These are phyloP conservation scores for Pollimyrus isidori DNA, from an alignment of 2,113 vertebrate species.

Conservation along the genomic window DNA sequence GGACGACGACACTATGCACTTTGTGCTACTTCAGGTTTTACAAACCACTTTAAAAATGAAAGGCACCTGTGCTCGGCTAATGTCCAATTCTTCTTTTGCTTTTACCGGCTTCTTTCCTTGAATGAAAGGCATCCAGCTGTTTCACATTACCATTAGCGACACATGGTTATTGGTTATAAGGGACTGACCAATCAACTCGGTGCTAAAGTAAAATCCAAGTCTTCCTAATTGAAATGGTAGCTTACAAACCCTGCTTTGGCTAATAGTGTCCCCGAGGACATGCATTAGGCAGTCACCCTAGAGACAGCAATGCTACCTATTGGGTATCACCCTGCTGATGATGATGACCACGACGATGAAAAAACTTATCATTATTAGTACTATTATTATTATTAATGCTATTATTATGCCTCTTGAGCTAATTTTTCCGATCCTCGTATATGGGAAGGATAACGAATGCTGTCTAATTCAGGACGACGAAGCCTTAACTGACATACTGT, in stretches of 20 bases:
- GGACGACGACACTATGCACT: not conserved
- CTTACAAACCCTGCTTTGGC: not conserved
- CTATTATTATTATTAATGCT: constrained; percentile 39
- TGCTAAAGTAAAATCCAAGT: not conserved
- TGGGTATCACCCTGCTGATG: not conserved
- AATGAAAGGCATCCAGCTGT: not conserved
- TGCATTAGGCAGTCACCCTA: not conserved
- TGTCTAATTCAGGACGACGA: constrained; percentile 68
- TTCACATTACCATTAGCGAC: not conserved
- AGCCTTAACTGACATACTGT: constrained; percentile 76
- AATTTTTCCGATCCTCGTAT: constrained; percentile 62
- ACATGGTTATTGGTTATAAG: not conserved
- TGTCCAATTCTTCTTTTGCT: not conserved
- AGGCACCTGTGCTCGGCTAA: not conserved
- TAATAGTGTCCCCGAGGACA: not conserved
- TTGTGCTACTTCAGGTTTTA: not conserved
- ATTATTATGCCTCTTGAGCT: constrained; percentile 61
- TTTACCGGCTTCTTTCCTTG: not conserved
- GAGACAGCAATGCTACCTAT: not conserved
- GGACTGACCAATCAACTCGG: not conserved
- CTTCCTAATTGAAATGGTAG: not conserved
- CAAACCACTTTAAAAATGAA: not conserved
- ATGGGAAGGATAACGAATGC: constrained; percentile 72
- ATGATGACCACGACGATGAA: not conserved
- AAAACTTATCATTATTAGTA: not conserved